Base-by-base conservation (phyloP, 2,888 invertebrate genomes). In the Icerya purchasi region DNA sequence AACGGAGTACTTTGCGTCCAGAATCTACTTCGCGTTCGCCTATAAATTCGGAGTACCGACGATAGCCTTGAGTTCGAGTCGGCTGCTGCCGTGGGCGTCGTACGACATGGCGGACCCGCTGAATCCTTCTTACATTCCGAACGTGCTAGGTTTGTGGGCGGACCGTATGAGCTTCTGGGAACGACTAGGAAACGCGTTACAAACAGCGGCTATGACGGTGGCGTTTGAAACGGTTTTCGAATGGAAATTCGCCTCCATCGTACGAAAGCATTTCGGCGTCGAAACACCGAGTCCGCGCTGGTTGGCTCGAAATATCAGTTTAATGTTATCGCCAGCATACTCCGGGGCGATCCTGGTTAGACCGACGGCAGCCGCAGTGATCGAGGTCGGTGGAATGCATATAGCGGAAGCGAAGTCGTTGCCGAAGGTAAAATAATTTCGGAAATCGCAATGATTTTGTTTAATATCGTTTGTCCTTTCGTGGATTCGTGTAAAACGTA, bases 1-100 rank as follows among this genome's bases (percentile, higher is more conserved):
- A 1, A 49, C 56, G 1, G 60, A 62, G 18, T 56, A 60, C 51
- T 62, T 61, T 10, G 52, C 60, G 21, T 50, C 3, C 3, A 58
- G 57, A 53, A n/a, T 61, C 3, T 23, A 10, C 50, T 23, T 54
- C 20, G 18, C 20, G n/a, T 61, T 58, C 24, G 62, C 50, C 2
- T 36, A 14, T 0, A 36, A 58, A 10, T 61, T 58, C 23, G 49
- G 58, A 22, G 22, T 58, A 3, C 62, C 61, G 2, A 54, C 56
- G 10, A 54, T 62, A 20, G 2, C 58, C 2, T 8, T 53, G 20
- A 61, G 53, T 21, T 51, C n/a, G 20, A 24, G 36, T 10, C 14
- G 22, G 2, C 3, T 61, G 1, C 49, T 58, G 10, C 58, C 58
- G 1, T 62, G 58, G 62, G 50, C 24, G n/a, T n/a, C 53, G 2